These are phyloP conservation scores for Macrobrachium nipponense DNA, from an alignment of 1,140 invertebrate genomes.

Conservation along the genomic window DNA sequence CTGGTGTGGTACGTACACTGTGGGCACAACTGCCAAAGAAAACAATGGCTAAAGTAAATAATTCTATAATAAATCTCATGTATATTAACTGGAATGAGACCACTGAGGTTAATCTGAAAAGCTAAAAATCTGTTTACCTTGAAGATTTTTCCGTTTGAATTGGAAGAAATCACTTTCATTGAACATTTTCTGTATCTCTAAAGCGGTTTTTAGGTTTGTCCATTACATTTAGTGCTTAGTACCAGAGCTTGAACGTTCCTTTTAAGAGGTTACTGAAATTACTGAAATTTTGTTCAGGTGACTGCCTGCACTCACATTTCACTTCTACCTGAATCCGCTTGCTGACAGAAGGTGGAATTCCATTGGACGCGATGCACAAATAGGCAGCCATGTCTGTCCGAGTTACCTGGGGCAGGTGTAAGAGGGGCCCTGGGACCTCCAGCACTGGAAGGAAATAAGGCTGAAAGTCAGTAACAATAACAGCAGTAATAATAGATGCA, in stretches of 20 bases:
- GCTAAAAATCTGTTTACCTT: no score
- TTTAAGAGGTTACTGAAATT: no score
- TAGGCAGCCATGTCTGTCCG: constrained; percentile 88
- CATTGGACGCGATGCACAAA: constrained; percentile 88
- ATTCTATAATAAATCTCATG: no score
- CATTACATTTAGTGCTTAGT: no score
- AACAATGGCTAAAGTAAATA: background rate
- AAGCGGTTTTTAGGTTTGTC: no score
- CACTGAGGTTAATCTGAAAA: no score
- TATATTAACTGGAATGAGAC: no score
- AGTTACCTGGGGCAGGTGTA: constrained; percentile 81
- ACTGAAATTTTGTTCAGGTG: constrained; percentile 65
- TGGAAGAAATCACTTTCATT: no score
- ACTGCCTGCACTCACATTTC: constrained; percentile 82
- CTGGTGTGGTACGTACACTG: constrained; percentile 89
- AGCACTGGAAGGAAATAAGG: constrained; percentile 65
- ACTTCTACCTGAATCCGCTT: constrained; percentile 87
- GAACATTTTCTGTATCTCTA: no score
- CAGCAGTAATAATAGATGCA: background rate
- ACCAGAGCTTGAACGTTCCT: no score
- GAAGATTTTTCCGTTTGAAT: no score
- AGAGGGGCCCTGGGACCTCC: constrained; percentile 79
- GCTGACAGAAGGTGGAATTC: constrained; percentile 89
- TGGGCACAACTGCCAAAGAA: constrained; percentile 80
- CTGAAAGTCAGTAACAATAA: background rate